Evolutionary conservation across 1,140 invertebrate genomes (phyloP).

Genomic region (Mycetomoellerius zeteki): DNA sequence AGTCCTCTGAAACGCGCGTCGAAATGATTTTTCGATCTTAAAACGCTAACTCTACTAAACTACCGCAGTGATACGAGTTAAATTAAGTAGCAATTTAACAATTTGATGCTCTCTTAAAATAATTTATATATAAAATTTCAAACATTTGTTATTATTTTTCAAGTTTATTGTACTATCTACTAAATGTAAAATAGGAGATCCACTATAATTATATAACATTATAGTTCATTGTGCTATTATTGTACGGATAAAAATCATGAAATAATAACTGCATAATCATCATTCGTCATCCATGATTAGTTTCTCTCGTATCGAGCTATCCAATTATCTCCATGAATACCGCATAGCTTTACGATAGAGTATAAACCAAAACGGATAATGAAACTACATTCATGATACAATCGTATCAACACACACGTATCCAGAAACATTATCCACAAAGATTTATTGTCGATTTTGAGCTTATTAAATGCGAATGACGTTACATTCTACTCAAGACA

Average conservation of each 20-base stretch:
- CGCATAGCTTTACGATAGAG: background rate
- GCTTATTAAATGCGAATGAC: slow-evolving; percentile 54
- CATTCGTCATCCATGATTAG: slow-evolving; percentile 21
- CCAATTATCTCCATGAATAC: slow-evolving; percentile 36
- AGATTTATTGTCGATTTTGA: slow-evolving; percentile 49
- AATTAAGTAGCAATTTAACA: no score
- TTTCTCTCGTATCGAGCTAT: slow-evolving; percentile 10
- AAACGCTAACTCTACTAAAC: no score
- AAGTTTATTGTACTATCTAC: slow-evolving; percentile 15
- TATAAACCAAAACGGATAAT: slow-evolving; percentile 18
- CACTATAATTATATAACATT: background rate
- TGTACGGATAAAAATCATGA: background rate
- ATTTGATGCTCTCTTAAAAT: no score
- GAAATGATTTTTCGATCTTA: no score
- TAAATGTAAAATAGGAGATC: slow-evolving; percentile 42
- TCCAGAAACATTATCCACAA: background rate
- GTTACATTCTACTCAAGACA: slow-evolving; percentile 40
- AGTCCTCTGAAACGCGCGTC: no score
- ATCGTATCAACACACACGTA: slow-evolving; percentile 4
- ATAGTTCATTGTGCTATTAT: background rate
- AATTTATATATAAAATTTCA: no score
- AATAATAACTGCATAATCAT: slow-evolving; percentile 24
- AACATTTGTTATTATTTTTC: no score
- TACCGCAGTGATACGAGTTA: no score
- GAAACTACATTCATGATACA: slow-evolving; percentile 34